Evolutionary conservation across 2,888 invertebrate species (phyloP).

Genomic region (Nomada flava): DNA sequence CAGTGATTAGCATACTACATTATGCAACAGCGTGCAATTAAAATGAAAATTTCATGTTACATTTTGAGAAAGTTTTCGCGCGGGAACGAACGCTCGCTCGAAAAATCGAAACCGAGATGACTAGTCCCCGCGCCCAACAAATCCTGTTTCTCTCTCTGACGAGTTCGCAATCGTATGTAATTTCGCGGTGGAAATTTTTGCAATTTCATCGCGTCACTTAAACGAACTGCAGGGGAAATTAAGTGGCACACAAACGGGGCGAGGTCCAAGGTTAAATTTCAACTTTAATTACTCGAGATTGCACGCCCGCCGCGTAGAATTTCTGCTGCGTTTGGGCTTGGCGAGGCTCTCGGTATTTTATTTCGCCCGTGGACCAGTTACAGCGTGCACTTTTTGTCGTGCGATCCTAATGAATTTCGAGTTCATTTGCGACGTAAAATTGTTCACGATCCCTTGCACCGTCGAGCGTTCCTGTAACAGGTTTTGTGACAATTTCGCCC

Average conservation of each 20-base stretch:
- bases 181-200: constrained; percentile 7
- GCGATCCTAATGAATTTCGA: constrained; percentile 39
- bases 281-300: constrained; percentile 52
- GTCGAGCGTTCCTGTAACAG: not conserved
- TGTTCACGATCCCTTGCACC: constrained; percentile 20
- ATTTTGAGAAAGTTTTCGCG: constrained; percentile 3
- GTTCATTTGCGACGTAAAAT: constrained; percentile 33
- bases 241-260: constrained; percentile 37
- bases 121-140: not conserved
- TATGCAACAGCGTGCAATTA: constrained; percentile 24
- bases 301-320: constrained; percentile 28
- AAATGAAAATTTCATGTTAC: constrained; percentile 20
- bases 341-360: constrained; percentile 7
- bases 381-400: constrained; percentile 2
- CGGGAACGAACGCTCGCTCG: too few species aligned
- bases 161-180: not conserved
- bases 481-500: not conserved
- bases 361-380: constrained; percentile 1
- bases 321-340: constrained; percentile 24
- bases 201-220: constrained; percentile 14
- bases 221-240: constrained; percentile 23
- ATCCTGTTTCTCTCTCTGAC: not conserved
- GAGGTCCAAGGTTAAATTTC: constrained; percentile 40
- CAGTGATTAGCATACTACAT: constrained; percentile 28
- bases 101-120: not conserved